Evolutionary conservation across 2,797 vertebrate genomes (phyloP).

Genomic region (Coilia nasus): DNA sequence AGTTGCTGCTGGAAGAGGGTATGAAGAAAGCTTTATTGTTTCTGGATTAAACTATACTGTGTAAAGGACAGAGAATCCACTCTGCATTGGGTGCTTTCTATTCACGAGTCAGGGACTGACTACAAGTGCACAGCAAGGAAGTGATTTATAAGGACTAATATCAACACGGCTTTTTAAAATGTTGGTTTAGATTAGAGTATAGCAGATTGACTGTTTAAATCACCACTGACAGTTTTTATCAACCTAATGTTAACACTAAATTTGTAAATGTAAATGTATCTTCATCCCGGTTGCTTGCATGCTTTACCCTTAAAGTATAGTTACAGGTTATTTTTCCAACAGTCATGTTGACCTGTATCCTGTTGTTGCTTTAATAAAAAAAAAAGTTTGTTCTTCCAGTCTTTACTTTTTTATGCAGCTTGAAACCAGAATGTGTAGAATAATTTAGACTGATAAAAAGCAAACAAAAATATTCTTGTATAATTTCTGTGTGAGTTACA

Average conservation of each 20-base stretch:
- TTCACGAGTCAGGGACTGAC: neutral
- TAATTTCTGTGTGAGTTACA: too few species aligned
- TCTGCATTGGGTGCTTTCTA: neutral
- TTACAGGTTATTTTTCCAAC: neutral
- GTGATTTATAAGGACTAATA: neutral
- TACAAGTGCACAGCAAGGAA: neutral
- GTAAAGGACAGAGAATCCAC: neutral
- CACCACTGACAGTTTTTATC: conserved; percentile 5
- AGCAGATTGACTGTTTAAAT: neutral
- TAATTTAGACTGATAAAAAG: too few species aligned
- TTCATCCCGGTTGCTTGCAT: neutral
- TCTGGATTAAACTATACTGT: neutral
- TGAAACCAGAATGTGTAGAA: neutral
- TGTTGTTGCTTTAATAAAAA: neutral
- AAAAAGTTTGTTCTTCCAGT: conserved; percentile 6
- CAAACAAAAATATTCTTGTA: too few species aligned
- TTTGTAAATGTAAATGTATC: neutral
- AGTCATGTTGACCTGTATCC: neutral
- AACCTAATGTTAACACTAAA: neutral
- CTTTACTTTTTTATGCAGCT: neutral
- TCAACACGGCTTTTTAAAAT: neutral
- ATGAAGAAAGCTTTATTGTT: neutral
- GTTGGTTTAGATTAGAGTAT: neutral
- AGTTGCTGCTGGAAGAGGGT: neutral
- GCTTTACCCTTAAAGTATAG: neutral